phyloP scores from a whole-genome alignment of 1,140 invertebrate genomes.

The Hermetia illucens region DNA sequence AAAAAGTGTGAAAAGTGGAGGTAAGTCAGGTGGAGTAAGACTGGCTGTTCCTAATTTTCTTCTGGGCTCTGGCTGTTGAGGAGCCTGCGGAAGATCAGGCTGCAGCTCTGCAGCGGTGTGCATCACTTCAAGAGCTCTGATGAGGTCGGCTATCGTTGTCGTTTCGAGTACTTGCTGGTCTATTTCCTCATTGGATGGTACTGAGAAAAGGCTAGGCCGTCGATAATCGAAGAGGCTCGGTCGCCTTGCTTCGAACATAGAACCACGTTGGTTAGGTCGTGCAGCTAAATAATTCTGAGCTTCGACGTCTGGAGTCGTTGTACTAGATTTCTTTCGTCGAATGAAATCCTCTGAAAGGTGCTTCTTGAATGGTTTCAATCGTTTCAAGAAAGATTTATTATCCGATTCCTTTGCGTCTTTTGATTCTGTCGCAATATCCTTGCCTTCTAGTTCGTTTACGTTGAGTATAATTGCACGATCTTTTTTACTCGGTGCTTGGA shows the following conservation, averaged over 20 bases:
- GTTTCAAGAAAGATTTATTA: background rate
- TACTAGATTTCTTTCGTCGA: too few relatives aligned
- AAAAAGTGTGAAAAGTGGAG: slow-evolving; percentile 21
- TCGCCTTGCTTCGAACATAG: too few relatives aligned
- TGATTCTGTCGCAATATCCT: background rate
- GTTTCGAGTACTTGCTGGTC: slow-evolving; percentile 51
- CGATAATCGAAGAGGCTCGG: slow-evolving; percentile 22
- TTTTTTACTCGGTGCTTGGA: slow-evolving; percentile 8
- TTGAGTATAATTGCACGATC: background rate
- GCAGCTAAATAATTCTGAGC: slow-evolving; percentile 21
- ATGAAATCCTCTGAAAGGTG: too few relatives aligned
- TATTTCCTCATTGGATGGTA: slow-evolving; percentile 37
- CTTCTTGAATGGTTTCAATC: background rate
- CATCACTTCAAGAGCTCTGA: slow-evolving; percentile 49
- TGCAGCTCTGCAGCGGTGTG: slow-evolving; percentile 29
- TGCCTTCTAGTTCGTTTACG: slow-evolving; percentile 11
- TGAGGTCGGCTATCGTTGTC: slow-evolving; percentile 58
- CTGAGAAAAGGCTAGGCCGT: slow-evolving; percentile 38
- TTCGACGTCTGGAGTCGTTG: too few relatives aligned
- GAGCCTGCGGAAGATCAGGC: slow-evolving; percentile 2
- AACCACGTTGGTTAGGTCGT: slow-evolving; percentile 19
- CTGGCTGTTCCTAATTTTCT: slow-evolving; percentile 39
- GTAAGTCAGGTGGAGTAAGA: slow-evolving; percentile 29
- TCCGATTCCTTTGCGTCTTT: background rate
- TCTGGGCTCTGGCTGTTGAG: slow-evolving; percentile 7